A percentile compares a stretch with the other conserved stretches of the same genome.
phyloP scores from a whole-genome alignment of 1,140 invertebrate species.

The Linepithema humile region DNA sequence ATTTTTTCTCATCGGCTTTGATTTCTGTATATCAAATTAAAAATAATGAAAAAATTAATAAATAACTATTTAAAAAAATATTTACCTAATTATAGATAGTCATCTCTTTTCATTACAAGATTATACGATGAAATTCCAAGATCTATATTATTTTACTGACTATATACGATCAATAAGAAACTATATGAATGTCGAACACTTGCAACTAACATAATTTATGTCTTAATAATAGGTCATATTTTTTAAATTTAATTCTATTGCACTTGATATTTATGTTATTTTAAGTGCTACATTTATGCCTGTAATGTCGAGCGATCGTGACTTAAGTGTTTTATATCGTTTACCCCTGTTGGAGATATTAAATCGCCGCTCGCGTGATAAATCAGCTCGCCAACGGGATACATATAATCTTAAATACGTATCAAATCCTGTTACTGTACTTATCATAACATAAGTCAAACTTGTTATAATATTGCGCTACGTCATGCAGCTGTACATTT shows the following conservation, averaged over 20 bases:
- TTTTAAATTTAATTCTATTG: background rate
- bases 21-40: too few relatives aligned
- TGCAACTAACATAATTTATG: too few relatives aligned
- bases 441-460: conserved; percentile 43
- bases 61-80: too few relatives aligned
- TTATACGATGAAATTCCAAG: background rate
- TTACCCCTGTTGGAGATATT: conserved; percentile 31
- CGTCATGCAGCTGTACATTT: conserved; percentile 28
- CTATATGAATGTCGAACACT: too few relatives aligned
- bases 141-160: background rate
- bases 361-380: conserved; percentile 42
- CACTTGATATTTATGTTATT: background rate
- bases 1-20: too few relatives aligned
- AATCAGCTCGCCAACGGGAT: conserved; percentile 46
- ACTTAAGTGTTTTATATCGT: conserved; percentile 48
- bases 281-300: background rate
- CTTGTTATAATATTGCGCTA: conserved; percentile 45
- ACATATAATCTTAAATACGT: conserved; percentile 49
- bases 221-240: conserved; percentile 1
- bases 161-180: background rate
- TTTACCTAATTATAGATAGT: too few relatives aligned
- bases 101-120: background rate
- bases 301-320: conserved; percentile 23
- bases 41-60: too few relatives aligned
- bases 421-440: conserved; percentile 38